Evolutionary conservation across 2,888 invertebrate genomes (phyloP), one percentile per base, ranked within the genome.

Genomic region (Pogonocherus hispidulus): DNA sequence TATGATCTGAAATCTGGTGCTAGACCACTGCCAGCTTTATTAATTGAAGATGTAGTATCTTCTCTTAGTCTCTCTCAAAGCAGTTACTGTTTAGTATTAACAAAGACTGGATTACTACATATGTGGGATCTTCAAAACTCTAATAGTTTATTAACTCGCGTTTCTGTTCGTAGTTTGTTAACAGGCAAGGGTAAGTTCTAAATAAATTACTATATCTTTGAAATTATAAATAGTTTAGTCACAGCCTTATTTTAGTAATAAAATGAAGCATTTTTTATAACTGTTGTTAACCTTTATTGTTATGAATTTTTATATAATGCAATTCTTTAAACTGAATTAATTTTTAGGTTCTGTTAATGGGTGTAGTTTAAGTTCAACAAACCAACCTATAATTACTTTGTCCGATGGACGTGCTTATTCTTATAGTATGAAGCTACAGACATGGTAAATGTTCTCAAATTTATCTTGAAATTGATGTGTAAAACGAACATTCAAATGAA

Each of bases 381-480:
- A 94, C 71, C 91, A 92, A 81, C 96, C 97, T 0, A 88, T 96
- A 81, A 88, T 98, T 72, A 90, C 93, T n/a, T 88, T 97, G 35
- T 93, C 92, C 32, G 95, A 93, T 81, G 95, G 95, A 20, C 92
- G 93, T 82, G 93, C 95, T 1, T 97, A 93, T 81, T 92, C 94
- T 66, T 97, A 93, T 84, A 92, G 93, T 76, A 87, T 90, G 74
- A 91, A 93, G 80, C 87, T 97, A 80, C 90, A 90, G 79, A 88
- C 92, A 3, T 93, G 94, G 96, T 91, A 86, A 88, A 62, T 52
- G 57, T 51, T 20, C 23, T 9, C 27, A 64, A 27, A n/a, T 14
- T 46, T 46, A 14, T 3, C 18, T 9, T 47, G 16, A 19, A 8
- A 18, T 47, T 19, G 19, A 19, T 19, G 3, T 47, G 9, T n/a